These are phyloP conservation scores for Scalopus aquaticus DNA, from an alignment of 2,113 vertebrate genomes.

Conservation along the genomic window DNA sequence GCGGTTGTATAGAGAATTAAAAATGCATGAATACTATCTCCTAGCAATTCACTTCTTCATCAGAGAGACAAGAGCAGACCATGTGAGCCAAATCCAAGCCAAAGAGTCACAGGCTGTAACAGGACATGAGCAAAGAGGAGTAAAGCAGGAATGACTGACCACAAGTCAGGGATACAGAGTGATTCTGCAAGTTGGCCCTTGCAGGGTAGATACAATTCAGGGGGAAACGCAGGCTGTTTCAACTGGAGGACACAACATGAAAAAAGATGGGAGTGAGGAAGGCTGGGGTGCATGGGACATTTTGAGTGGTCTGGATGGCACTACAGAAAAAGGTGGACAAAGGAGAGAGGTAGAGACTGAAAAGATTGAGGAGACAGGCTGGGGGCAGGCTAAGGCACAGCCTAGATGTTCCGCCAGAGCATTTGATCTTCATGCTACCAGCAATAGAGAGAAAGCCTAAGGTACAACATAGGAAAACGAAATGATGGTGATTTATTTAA, in stretches of 20 bases:
- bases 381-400: background rate
- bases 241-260: background rate
- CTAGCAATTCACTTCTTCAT: background rate
- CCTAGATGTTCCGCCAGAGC: background rate
- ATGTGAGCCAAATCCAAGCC: background rate
- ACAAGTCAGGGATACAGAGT: background rate
- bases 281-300: no score
- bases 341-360: background rate
- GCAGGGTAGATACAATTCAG: background rate
- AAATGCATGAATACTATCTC: background rate
- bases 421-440: no score
- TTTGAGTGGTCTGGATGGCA: accelerated
- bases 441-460: background rate
- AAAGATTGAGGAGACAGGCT: background rate
- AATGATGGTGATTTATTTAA: background rate
- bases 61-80: background rate
- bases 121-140: background rate
- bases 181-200: background rate
- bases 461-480: background rate
- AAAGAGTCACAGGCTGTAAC: background rate
- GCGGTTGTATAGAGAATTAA: background rate
- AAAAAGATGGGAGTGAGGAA: background rate
- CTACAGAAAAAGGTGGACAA: background rate
- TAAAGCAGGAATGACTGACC: background rate
- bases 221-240: background rate